phyloP scores from a whole-genome alignment of 2,888 invertebrate genomes.

The Gryllus longicercus region DNA sequence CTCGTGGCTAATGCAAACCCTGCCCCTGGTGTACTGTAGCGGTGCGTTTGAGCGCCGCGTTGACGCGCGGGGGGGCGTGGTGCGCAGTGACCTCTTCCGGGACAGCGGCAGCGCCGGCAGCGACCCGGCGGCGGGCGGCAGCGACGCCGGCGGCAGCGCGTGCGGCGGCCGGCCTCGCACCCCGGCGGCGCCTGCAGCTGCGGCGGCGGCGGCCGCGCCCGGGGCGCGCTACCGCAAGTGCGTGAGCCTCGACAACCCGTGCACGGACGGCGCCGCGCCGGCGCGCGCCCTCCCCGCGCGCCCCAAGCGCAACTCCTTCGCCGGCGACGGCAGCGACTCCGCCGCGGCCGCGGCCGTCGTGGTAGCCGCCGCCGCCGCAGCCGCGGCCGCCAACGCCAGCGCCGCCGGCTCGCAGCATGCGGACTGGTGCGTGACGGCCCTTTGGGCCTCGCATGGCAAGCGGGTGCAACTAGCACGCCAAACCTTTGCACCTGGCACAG shows the following conservation, averaged over 20 bases:
- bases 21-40: too few relatives aligned
- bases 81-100: slow-evolving; percentile 63
- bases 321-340: slow-evolving; percentile 58
- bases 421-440: slow-evolving; percentile 33
- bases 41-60: too few relatives aligned
- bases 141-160: slow-evolving; percentile 40
- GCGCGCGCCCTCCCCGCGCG: neutral
- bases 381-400: slow-evolving; percentile 22
- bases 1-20: too few relatives aligned
- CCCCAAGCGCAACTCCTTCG: slow-evolving; percentile 66
- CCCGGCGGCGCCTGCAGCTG: neutral
- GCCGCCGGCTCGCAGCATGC: slow-evolving; percentile 21
- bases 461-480: too few relatives aligned
- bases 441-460: slow-evolving; percentile 29
- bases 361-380: slow-evolving; percentile 24
- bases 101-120: slow-evolving; percentile 41
- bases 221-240: slow-evolving; percentile 61
- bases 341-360: slow-evolving; percentile 17
- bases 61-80: too few relatives aligned
- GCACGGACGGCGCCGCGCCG: slow-evolving; percentile 46
- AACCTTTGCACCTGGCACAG: too few relatives aligned
- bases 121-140: slow-evolving; percentile 50
- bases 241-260: slow-evolving; percentile 70
- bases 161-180: neutral
- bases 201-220: slow-evolving; percentile 30